Evolutionary conservation across 2,797 vertebrate species (phyloP).

Genomic region (Lepilemur septentrionalis): DNA sequence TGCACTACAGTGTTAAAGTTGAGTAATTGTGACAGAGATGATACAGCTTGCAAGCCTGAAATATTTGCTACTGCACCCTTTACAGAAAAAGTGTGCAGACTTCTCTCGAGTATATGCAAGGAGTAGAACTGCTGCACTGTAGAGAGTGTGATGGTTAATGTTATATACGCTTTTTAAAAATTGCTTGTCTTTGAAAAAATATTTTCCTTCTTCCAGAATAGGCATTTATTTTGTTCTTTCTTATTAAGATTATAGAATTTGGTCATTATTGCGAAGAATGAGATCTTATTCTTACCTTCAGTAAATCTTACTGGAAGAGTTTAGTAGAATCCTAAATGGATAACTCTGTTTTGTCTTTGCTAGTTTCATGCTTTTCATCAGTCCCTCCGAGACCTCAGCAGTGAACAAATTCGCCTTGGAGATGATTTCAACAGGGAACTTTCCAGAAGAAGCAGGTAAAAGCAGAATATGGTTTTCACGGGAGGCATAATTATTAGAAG

Average conservation of each 20-base stretch:
- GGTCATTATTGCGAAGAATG: neutral
- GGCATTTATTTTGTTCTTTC: constrained; percentile 3
- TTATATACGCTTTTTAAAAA: neutral
- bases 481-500: neutral
- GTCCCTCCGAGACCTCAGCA: constrained; percentile 92
- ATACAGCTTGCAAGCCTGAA: neutral
- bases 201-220: neutral
- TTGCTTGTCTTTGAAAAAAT: constrained; percentile 22
- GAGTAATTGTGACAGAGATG: neutral
- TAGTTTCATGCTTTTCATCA: constrained; percentile 93
- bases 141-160: neutral
- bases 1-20: neutral
- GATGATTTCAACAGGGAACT: constrained; percentile 92
- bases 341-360: constrained; percentile 60
- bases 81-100: neutral
- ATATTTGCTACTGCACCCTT: neutral
- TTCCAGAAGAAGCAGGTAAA: constrained; percentile 92
- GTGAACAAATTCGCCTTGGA: constrained; percentile 91
- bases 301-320: neutral
- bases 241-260: neutral
- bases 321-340: neutral
- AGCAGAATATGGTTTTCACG: constrained; percentile 1
- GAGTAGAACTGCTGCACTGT: neutral
- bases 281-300: neutral
- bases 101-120: neutral